phyloP scores from a whole-genome alignment of 1,140 invertebrate species.

The Apis laboriosa region DNA sequence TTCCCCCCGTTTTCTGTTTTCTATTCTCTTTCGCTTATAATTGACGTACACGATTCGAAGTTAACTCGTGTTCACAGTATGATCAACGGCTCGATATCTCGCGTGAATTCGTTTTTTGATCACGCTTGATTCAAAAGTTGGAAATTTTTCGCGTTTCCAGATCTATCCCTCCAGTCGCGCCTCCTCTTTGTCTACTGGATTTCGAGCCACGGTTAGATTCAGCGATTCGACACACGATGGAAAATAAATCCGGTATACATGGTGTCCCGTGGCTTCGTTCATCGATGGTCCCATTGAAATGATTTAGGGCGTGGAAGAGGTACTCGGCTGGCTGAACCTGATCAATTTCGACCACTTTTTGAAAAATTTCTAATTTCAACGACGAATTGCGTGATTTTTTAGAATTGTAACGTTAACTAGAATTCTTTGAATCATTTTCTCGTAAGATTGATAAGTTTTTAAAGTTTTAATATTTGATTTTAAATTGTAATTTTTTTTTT shows the following conservation, averaged over 20 bases:
- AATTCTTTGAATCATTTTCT: no score
- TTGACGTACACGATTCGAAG: background rate
- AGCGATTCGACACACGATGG: background rate
- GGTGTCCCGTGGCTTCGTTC: background rate
- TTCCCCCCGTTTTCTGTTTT: background rate
- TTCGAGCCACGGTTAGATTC: background rate
- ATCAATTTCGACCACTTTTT: no score
- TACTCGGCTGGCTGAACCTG: no score
- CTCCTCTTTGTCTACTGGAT: background rate
- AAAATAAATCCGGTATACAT: background rate
- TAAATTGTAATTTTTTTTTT: no score
- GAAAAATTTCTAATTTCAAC: no score
- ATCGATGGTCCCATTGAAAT: background rate
- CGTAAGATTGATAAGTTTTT: no score
- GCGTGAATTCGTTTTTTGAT: slow-evolving; percentile 15
- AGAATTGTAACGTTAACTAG: no score
- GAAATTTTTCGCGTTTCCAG: background rate
- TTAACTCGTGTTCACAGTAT: background rate
- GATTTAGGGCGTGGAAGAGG: background rate
- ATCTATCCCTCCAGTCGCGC: background rate
- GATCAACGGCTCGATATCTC: background rate
- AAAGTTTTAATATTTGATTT: no score
- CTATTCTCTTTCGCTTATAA: background rate
- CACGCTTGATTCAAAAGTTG: background rate
- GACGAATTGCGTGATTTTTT: no score